Conservation (phyloP, 2,888 invertebrate genomes). For the Heteromurus nitidus region DNA sequence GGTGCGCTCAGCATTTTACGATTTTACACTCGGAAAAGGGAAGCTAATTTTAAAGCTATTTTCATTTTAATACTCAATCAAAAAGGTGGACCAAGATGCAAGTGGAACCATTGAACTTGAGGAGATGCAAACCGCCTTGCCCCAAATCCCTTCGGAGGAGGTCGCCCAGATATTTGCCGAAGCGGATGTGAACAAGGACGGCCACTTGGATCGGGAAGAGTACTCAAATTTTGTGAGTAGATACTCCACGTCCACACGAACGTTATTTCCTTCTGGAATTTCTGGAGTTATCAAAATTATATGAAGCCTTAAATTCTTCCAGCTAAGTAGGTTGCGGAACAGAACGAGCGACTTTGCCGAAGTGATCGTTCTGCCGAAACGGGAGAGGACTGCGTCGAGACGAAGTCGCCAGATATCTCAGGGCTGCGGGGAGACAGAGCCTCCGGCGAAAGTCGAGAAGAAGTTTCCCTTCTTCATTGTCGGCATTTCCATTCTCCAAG, state of each 20-base stretch:
- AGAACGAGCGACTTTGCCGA: conserved; percentile 39
- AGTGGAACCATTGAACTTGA: conserved; percentile 64
- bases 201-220: conserved; percentile 91
- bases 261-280: neutral
- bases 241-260: too few species aligned
- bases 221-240: conserved; percentile 81
- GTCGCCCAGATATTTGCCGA: conserved; percentile 74
- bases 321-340: neutral
- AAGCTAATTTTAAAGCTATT: too few species aligned
- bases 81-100: conserved; percentile 61
- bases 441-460: conserved; percentile 47
- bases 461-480: conserved; percentile 55
- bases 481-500: conserved; percentile 42
- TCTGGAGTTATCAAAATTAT: neutral
- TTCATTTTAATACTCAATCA: too few species aligned
- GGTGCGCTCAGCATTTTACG: too few species aligned
- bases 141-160: conserved; percentile 74
- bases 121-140: conserved; percentile 65
- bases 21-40: too few species aligned
- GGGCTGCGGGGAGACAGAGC: conserved; percentile 25
- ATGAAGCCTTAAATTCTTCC: neutral
- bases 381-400: conserved; percentile 49
- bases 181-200: conserved; percentile 79
- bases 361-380: conserved; percentile 39
- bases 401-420: conserved; percentile 43